A percentile compares a stretch with the other conserved stretches of the same genome.
These are phyloP conservation scores for Triplophysa yarkandensis DNA, from an alignment of 2,797 vertebrate genomes.

Conservation along the genomic window DNA sequence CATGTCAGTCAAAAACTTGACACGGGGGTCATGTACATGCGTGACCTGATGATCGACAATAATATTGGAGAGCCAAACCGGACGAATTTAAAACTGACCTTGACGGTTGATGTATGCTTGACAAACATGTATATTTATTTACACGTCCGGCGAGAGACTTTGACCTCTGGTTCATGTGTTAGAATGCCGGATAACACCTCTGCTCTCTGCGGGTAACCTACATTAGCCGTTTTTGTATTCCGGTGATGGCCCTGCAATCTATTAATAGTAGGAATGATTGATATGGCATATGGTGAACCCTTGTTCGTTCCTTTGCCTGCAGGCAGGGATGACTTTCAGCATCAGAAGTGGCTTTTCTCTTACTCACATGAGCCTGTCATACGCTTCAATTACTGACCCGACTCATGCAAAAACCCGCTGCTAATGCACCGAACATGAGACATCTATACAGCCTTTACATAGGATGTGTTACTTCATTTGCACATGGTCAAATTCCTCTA, in stretches of 20 bases:
- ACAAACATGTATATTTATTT: not conserved
- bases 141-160: not conserved
- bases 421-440: not conserved
- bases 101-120: not conserved
- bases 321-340: conserved; percentile 68
- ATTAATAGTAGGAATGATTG: conserved; percentile 74
- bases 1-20: conserved; percentile 41
- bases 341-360: conserved; percentile 56
- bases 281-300: conserved; percentile 63
- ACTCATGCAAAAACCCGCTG: not conserved
- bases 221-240: conserved; percentile 71
- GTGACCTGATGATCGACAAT: not conserved
- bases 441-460: not conserved
- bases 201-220: conserved; percentile 66
- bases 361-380: conserved; percentile 60
- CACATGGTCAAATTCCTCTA: not conserved
- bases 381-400: conserved; percentile 57
- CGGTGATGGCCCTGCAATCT: conserved; percentile 61
- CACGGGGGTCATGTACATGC: conserved; percentile 40
- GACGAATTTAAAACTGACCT: not conserved
- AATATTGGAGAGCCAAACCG: not conserved
- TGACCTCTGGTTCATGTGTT: conserved; percentile 1
- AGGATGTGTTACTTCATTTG: not conserved
- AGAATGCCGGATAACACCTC: not conserved
- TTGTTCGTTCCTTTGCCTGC: conserved; percentile 61